These are phyloP conservation scores for Pampus argenteus DNA, from an alignment of 2,797 vertebrate species.

Conservation along the genomic window DNA sequence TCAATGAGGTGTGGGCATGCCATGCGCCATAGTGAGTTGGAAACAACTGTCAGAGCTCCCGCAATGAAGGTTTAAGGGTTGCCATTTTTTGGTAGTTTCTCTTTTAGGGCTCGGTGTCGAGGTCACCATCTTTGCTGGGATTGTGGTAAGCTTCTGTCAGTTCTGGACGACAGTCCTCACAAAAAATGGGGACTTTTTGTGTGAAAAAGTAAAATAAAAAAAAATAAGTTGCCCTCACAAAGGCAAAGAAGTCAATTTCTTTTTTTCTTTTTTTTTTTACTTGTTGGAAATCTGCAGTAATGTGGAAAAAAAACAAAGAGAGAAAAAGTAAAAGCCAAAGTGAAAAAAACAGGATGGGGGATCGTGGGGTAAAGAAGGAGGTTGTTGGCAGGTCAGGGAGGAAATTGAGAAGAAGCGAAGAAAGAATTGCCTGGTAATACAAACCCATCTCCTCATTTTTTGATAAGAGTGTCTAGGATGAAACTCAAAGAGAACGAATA, in stretches of 20 bases:
- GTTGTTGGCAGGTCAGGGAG: constrained; percentile 79
- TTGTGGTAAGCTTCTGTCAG: constrained; percentile 89
- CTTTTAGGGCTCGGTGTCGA: constrained; percentile 73
- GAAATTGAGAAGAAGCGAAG: constrained; percentile 85
- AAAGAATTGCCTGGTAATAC: constrained; percentile 86
- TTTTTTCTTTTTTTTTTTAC: constrained; percentile 42
- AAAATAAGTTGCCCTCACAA: constrained; percentile 77
- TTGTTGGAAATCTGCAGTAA: constrained; percentile 77
- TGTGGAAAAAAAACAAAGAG: constrained; percentile 78
- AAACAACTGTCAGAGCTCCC: constrained; percentile 92
- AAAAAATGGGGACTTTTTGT: constrained; percentile 87
- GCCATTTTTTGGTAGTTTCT: constrained; percentile 72
- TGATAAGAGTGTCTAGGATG: constrained; percentile 87
- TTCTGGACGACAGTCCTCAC: constrained; percentile 87
- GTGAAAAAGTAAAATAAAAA: constrained; percentile 66
- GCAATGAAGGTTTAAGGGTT: constrained; percentile 80
- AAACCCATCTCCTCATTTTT: constrained; percentile 93
- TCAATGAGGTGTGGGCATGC: constrained; percentile 88
- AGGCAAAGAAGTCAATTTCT: constrained; percentile 75
- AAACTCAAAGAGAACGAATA: constrained; percentile 88
- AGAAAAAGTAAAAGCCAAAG: constrained; percentile 79
- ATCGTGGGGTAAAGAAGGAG: constrained; percentile 80
- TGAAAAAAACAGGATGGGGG: constrained; percentile 77
- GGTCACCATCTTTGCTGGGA: constrained; percentile 78
- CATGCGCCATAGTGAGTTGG: constrained; percentile 91